These are phyloP conservation scores for Ochotona princeps DNA, from an alignment of 2,113 vertebrate genomes.

Conservation along the genomic window DNA sequence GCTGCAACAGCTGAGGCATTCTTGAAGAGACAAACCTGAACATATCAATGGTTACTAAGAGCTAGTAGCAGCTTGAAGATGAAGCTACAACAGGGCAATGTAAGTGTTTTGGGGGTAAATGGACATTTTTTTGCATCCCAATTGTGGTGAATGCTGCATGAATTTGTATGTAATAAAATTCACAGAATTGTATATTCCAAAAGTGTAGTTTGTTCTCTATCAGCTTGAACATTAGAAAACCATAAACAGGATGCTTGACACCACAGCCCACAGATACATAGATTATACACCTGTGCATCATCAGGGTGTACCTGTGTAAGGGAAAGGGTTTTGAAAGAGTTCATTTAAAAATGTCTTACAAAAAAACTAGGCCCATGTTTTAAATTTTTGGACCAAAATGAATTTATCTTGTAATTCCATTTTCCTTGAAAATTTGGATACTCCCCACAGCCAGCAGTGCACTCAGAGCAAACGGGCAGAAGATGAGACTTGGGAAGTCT, in stretches of 20 bases:
- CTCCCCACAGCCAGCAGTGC: not conserved
- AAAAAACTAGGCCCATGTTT: too few species aligned
- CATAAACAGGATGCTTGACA: not conserved
- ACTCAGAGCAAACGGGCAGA: not conserved
- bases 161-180: not conserved
- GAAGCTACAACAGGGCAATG: not conserved
- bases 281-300: not conserved
- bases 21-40: not conserved
- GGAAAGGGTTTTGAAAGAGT: not conserved
- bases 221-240: not conserved
- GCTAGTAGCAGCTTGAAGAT: too few species aligned
- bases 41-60: not conserved
- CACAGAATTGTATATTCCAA: not conserved
- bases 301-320: not conserved
- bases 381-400: too few species aligned
- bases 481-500: not conserved
- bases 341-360: too few species aligned
- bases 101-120: not conserved
- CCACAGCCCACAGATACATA: not conserved
- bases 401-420: too few species aligned
- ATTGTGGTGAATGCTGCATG: not conserved
- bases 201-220: not conserved
- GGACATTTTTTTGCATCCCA: not conserved
- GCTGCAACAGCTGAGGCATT: not conserved
- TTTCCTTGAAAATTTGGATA: too few species aligned